Evolutionary conservation across 2,797 vertebrate genomes (phyloP), one percentile per base, ranked within the genome.

Genomic region (Buceros bicornis): DNA sequence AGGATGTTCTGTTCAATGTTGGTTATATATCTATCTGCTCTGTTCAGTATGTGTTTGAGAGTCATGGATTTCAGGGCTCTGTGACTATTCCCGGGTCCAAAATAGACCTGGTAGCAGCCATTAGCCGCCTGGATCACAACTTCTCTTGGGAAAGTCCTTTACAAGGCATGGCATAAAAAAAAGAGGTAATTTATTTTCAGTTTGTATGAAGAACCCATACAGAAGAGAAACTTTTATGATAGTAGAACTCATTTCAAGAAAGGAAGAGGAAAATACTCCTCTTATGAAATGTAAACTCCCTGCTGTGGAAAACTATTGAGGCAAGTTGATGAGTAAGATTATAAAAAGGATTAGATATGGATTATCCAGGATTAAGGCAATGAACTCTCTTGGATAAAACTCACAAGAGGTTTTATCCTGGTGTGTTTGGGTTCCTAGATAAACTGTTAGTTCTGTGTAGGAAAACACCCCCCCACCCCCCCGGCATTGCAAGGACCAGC

Each of bases 341-440:
- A 87, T 90, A 87, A 94, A 96, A 93, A 94, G 93, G 89, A 96
- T 97, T 97, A 96, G 91, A 50, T 82, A 89, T 73, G 90, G 95
- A 95, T 96, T 94, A 97, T 84, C 91, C 57, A 82, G 91, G 93
- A 91, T 97, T 95, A 95, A 94, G 53, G 73, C 91, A 94, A 90
- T 91, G 91, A 95, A 92, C 85, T 60, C 91, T 72, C 74, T 82
- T 92, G 74, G 94, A 95, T 95, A 94, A 90, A 95, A 94, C 89
- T 82, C 91, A 80, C 77, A 74, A 95, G 77, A 77, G 81, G 37
- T 87, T 96, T 95, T 37, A 82, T 82, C 60, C 50, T 79, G 45
- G 6, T 83, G 47, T 77, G 62, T 88, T 94, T 87, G 71, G 28
- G 60, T 15, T 83, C 48, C 37, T 70, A 62, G 67, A 92, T 89